Conservation (phyloP, 2,888 invertebrate species). For the Dryococelus australis region DNA sequence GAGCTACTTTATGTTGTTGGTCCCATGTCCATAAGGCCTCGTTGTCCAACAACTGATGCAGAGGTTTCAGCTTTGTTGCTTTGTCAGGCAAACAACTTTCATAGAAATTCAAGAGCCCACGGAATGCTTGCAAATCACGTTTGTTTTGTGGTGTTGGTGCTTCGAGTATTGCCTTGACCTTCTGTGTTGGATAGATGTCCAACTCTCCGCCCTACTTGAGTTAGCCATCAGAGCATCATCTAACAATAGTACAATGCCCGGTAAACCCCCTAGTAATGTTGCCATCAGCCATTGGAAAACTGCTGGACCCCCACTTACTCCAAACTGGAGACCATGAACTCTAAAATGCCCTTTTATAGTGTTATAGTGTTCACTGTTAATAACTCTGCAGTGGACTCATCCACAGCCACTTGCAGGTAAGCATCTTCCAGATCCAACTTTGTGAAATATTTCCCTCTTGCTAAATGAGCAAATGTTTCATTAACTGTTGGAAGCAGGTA, state of each 20-base stretch:
- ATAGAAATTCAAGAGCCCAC: no score
- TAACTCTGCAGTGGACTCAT: neutral
- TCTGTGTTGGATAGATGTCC: neutral
- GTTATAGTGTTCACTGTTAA: neutral
- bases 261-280: neutral
- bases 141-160: no score
- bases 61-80: no score
- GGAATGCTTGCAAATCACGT: no score
- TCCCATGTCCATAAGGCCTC: no score
- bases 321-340: neutral
- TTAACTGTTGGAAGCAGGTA: neutral
- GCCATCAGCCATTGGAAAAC: neutral
- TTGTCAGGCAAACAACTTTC: no score
- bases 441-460: neutral
- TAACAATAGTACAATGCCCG: neutral
- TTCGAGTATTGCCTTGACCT: no score
- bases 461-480: neutral
- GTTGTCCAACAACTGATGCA: no score
- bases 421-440: neutral
- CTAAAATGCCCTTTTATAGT: neutral
- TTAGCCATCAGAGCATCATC: neutral
- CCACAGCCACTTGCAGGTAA: neutral
- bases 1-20: no score
- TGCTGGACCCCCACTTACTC: neutral
- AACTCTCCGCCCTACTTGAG: neutral